Evolutionary conservation across 2,888 invertebrate species (phyloP).

Genomic region (Limnephilus rhombicus): DNA sequence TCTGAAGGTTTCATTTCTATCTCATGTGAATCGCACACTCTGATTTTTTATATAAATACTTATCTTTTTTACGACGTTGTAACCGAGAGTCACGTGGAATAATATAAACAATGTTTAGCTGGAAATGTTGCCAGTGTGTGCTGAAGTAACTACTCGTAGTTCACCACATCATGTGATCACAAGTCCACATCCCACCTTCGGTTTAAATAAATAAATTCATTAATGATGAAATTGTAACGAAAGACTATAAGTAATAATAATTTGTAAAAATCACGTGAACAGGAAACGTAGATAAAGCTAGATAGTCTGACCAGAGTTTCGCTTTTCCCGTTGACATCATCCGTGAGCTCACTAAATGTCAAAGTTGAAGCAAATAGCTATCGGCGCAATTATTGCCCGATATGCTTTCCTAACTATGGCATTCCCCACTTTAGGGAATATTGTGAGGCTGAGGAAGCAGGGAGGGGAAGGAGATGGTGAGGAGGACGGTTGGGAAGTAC

Average conservation of each 20-base stretch:
- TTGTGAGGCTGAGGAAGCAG: not conserved
- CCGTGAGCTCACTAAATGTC: not conserved
- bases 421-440: not conserved
- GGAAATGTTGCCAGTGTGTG: not conserved
- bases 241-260: not conserved
- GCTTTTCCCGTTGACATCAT: not conserved
- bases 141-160: not conserved
- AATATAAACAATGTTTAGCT: not conserved
- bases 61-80: not conserved
- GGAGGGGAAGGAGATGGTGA: not conserved
- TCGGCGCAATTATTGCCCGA: not conserved
- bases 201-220: not conserved
- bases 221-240: not conserved
- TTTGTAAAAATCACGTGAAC: not conserved
- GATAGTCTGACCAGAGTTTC: not conserved
- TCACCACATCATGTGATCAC: not conserved
- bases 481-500: not conserved
- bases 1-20: too few species aligned
- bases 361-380: not conserved
- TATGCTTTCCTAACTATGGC: not conserved
- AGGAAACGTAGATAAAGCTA: not conserved
- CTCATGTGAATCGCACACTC: too few species aligned
- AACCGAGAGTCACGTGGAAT: not conserved
- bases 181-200: not conserved
- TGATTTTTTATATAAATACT: too few species aligned